Conservation (phyloP, 2,797 vertebrate genomes). For the Perodicticus potto region DNA sequence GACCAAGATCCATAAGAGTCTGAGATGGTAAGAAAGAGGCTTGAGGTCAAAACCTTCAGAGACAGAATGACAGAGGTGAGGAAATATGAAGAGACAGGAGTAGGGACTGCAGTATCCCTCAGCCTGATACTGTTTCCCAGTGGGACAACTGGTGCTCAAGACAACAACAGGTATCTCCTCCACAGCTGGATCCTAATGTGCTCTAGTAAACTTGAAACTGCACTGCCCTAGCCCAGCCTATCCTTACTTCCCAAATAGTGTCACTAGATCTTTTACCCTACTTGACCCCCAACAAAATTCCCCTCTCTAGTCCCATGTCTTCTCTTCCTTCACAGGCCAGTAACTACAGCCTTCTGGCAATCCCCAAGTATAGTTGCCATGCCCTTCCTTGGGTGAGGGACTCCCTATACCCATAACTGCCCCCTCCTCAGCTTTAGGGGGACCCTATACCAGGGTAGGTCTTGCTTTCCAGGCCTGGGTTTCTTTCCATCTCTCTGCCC, state of each 20-base stretch:
- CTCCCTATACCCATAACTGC: background rate
- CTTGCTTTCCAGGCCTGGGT: background rate
- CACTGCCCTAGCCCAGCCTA: background rate
- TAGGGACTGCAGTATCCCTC: background rate
- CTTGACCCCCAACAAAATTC: background rate
- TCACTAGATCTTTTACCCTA: background rate
- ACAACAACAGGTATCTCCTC: background rate
- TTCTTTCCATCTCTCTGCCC: background rate
- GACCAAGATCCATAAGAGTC: background rate
- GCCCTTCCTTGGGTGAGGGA: background rate
- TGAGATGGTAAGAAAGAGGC: constrained; percentile 1
- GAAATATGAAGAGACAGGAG: background rate
- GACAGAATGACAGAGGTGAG: background rate
- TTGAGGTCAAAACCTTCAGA: background rate
- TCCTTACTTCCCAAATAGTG: background rate
- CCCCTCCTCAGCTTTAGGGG: background rate
- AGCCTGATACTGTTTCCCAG: background rate
- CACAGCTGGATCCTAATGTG: background rate
- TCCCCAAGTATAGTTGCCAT: background rate
- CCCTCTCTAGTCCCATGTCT: background rate
- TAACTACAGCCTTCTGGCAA: background rate
- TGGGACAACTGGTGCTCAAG: background rate
- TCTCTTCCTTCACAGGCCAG: background rate
- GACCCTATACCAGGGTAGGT: background rate
- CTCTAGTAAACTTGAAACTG: background rate